A percentile compares a stretch with the other conserved stretches of the same genome.
Evolutionary conservation across 1,140 invertebrate genomes (phyloP).

Genomic region (Myzus persicae): DNA sequence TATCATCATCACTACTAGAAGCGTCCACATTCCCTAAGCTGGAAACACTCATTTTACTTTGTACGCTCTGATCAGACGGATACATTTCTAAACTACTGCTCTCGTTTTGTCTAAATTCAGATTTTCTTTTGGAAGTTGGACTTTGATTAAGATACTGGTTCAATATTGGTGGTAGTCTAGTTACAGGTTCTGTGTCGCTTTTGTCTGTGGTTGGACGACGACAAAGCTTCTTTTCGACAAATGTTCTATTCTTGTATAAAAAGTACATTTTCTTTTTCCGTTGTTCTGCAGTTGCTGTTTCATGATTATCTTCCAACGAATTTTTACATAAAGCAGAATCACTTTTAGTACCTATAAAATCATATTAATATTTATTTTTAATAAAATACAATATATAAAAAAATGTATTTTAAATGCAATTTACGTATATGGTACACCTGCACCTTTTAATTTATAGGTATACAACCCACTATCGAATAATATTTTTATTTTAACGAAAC

Average conservation of each 20-base stretch:
- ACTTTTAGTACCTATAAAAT: slow-evolving; percentile 49
- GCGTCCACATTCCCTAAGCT: neutral
- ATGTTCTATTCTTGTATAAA: slow-evolving; percentile 47
- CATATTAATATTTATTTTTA: neutral
- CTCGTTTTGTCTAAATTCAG: slow-evolving; percentile 10
- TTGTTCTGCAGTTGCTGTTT: slow-evolving; percentile 12
- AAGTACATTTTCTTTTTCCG: slow-evolving; percentile 56
- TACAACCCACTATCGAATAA: neutral
- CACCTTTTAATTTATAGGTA: neutral
- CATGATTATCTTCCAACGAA: neutral
- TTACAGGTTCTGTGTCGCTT: slow-evolving; percentile 27
- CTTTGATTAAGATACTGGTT: slow-evolving; percentile 53
- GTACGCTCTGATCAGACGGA: slow-evolving; percentile 31
- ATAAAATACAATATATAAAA: too few species aligned
- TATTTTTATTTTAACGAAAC: neutral
- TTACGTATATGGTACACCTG: too few species aligned
- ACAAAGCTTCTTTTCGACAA: slow-evolving; percentile 50
- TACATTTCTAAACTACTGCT: slow-evolving; percentile 47
- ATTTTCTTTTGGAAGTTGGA: neutral
- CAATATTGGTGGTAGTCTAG: slow-evolving; percentile 42
- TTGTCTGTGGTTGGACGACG: slow-evolving; percentile 3
- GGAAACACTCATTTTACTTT: slow-evolving; percentile 38
- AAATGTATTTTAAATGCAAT: neutral
- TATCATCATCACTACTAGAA: slow-evolving; percentile 41
- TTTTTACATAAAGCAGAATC: slow-evolving; percentile 51